phyloP scores from a whole-genome alignment of 2,888 invertebrate genomes.

The Muscina levida region DNA sequence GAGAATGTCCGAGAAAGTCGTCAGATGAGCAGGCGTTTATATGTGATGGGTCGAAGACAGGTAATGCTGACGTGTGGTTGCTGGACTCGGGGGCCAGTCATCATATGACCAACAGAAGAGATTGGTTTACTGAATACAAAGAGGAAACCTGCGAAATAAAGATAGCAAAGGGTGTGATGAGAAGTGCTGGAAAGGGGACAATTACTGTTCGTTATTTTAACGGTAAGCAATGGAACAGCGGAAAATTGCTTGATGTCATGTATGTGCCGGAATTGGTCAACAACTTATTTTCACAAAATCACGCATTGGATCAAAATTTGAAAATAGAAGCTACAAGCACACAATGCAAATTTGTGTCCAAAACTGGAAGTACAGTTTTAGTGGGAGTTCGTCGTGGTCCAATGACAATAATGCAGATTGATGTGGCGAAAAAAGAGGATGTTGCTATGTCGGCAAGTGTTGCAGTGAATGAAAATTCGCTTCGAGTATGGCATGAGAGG shows the following conservation, averaged over 20 bases:
- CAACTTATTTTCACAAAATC: not conserved
- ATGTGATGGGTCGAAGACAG: too few relatives aligned
- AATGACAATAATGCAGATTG: constrained; percentile 1
- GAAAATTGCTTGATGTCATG: constrained; percentile 1
- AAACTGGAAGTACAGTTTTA: too few relatives aligned
- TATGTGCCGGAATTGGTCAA: not conserved
- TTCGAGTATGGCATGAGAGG: not conserved
- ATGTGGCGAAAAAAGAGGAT: not conserved
- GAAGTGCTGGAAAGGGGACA: not conserved
- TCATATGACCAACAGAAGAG: too few relatives aligned
- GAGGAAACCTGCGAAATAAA: not conserved
- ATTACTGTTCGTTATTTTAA: too few relatives aligned
- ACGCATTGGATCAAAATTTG: not conserved
- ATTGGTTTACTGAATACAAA: not conserved
- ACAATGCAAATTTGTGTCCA: not conserved
- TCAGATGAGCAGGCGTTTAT: too few relatives aligned
- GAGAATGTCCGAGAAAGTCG: too few relatives aligned
- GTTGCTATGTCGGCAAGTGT: not conserved
- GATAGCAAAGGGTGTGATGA: not conserved
- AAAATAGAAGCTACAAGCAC: not conserved
- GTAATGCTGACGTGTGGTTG: too few relatives aligned
- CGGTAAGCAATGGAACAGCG: not conserved
- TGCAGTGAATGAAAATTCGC: not conserved
- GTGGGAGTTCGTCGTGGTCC: too few relatives aligned
- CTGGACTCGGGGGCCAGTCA: too few relatives aligned